These are phyloP conservation scores for Euzophera pinguis DNA, from an alignment of 2,888 invertebrate genomes.

Conservation along the genomic window DNA sequence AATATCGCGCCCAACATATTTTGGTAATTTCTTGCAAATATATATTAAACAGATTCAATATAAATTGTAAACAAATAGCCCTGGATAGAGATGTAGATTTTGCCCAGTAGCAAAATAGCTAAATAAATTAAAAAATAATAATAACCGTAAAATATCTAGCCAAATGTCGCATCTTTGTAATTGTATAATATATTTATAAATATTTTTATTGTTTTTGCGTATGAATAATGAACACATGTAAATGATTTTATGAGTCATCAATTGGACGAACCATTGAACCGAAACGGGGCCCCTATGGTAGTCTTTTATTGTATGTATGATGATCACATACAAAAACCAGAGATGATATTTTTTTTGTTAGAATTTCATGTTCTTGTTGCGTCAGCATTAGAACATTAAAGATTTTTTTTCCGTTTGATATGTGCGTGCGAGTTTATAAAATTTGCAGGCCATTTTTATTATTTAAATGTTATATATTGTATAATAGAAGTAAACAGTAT, in stretches of 20 bases:
- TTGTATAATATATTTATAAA: neutral
- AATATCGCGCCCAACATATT: no score
- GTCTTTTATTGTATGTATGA: neutral
- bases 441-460: no score
- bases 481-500: no score
- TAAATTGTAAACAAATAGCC: no score
- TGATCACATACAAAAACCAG: slow-evolving; percentile 1
- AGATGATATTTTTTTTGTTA: neutral
- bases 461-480: no score
- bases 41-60: no score
- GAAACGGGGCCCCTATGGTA: neutral
- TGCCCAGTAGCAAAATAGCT: no score
- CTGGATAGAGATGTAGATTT: no score
- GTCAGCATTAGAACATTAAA: no score
- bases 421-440: neutral
- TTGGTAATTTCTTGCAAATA: no score
- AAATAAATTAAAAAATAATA: no score
- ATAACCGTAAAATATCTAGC: neutral
- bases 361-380: no score
- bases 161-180: neutral
- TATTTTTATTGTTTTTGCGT: neutral
- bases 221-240: slow-evolving; percentile 4
- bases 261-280: neutral
- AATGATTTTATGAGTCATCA: slow-evolving; percentile 1
- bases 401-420: neutral